phyloP scores from a whole-genome alignment of 2,797 vertebrate genomes.

The Geotria australis region DNA sequence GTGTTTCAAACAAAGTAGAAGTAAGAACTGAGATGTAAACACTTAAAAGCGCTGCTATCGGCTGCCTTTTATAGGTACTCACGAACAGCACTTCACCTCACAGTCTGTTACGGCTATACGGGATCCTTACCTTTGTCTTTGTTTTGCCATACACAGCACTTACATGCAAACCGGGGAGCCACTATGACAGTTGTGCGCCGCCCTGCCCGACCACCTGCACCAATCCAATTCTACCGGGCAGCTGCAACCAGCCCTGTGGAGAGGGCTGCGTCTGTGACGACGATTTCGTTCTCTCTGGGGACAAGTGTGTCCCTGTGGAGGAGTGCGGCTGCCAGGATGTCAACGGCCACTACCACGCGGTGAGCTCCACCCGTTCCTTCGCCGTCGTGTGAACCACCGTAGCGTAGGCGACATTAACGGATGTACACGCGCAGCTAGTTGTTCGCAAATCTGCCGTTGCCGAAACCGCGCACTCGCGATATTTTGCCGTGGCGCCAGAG shows the following conservation, averaged over 20 bases:
- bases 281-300: slow-evolving; percentile 32
- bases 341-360: slow-evolving; percentile 23
- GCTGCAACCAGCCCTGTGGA: slow-evolving; percentile 22
- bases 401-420: too few relatives aligned
- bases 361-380: slow-evolving; percentile 5
- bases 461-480: too few relatives aligned
- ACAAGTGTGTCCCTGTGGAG: slow-evolving; percentile 25
- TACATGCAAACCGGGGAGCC: slow-evolving; percentile 27
- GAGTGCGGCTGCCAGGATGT: slow-evolving; percentile 35
- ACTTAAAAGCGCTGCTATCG: too few relatives aligned
- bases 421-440: too few relatives aligned
- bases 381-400: background rate
- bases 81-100: too few relatives aligned
- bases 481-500: too few relatives aligned
- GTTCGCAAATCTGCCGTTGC: too few relatives aligned
- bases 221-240: slow-evolving; percentile 7
- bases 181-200: slow-evolving; percentile 22
- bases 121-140: too few relatives aligned
- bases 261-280: slow-evolving; percentile 46
- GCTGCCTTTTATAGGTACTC: too few relatives aligned
- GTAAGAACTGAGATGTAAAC: too few relatives aligned
- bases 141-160: slow-evolving; percentile 19
- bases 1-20: too few relatives aligned
- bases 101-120: too few relatives aligned
- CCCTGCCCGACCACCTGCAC: slow-evolving; percentile 34